Evolutionary conservation across 2,888 invertebrate species (phyloP).

Genomic region (Chymomyza fuscimana): DNA sequence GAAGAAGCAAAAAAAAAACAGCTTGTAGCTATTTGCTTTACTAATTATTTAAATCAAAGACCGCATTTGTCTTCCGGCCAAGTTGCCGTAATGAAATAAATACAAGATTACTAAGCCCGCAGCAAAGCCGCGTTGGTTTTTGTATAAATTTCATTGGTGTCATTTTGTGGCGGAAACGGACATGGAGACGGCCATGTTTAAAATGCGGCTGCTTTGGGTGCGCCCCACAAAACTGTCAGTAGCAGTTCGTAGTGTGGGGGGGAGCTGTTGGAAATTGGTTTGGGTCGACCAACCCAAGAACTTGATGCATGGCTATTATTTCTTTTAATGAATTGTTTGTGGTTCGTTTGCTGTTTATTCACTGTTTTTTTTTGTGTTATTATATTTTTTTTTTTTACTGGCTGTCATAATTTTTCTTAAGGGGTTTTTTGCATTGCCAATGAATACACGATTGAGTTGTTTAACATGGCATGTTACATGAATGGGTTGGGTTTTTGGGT

Average conservation of each 20-base stretch:
- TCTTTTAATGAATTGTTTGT: slow-evolving; percentile 74
- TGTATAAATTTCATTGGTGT: slow-evolving; percentile 65
- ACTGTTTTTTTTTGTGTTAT: slow-evolving; percentile 1
- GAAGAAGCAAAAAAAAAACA: slow-evolving; percentile 43
- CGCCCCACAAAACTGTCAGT: slow-evolving; percentile 52
- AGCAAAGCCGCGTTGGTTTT: slow-evolving; percentile 38
- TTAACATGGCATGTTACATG: slow-evolving; percentile 66
- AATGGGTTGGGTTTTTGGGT: slow-evolving; percentile 17
- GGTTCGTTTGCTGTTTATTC: slow-evolving; percentile 31
- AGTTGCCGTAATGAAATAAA: slow-evolving; percentile 61
- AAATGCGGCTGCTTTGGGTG: slow-evolving; percentile 43
- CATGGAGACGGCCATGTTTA: slow-evolving; percentile 65
- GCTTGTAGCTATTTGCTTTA: slow-evolving; percentile 77
- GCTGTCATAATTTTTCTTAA: slow-evolving; percentile 45
- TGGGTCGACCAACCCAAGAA: slow-evolving; percentile 14
- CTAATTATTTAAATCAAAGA: slow-evolving; percentile 76
- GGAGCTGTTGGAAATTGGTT: neutral
- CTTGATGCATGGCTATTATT: slow-evolving; percentile 62
- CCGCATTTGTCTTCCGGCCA: slow-evolving; percentile 49
- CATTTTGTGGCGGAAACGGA: slow-evolving; percentile 78
- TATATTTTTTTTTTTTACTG: slow-evolving; percentile 31
- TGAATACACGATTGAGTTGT: slow-evolving; percentile 60
- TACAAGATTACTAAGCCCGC: slow-evolving; percentile 66
- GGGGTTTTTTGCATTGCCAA: slow-evolving; percentile 41
- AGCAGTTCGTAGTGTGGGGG: too few relatives aligned